These are phyloP conservation scores for Cyaniris semiargus DNA, from an alignment of 2,888 invertebrate species.

Conservation along the genomic window DNA sequence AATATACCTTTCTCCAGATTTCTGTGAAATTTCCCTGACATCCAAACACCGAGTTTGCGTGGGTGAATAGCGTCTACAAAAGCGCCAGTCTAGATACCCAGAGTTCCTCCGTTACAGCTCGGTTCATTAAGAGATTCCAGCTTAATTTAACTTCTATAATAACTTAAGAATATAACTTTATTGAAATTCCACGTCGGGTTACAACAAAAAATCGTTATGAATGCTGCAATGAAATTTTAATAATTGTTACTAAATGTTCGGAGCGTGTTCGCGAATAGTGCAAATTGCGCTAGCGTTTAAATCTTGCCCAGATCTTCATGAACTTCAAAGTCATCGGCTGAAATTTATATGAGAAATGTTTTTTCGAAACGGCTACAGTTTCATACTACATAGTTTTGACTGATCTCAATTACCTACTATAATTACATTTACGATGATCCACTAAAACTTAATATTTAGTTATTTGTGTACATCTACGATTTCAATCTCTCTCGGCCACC, in stretches of 20 bases:
- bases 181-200: not conserved
- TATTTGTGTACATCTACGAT: too few species aligned
- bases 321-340: not conserved
- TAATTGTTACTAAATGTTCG: not conserved
- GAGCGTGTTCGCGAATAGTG: not conserved
- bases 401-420: too few species aligned
- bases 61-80: constrained; percentile 5
- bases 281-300: not conserved
- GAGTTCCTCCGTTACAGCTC: constrained; percentile 1
- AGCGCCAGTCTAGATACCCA: not conserved
- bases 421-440: too few species aligned
- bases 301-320: not conserved
- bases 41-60: constrained; percentile 10
- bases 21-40: not conserved
- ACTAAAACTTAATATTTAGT: too few species aligned
- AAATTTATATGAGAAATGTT: not conserved
- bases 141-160: constrained; percentile 14
- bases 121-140: constrained; percentile 18
- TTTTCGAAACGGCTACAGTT: too few species aligned
- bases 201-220: not conserved
- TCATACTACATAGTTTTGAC: too few species aligned
- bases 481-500: too few species aligned
- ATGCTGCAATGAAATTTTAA: not conserved
- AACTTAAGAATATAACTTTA: constrained; percentile 21
- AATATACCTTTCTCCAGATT: not conserved